Base-by-base conservation (phyloP, 30 jellyfish, hydroid and myxozoan species). In the Pseudorhiza aurosa region DNA sequence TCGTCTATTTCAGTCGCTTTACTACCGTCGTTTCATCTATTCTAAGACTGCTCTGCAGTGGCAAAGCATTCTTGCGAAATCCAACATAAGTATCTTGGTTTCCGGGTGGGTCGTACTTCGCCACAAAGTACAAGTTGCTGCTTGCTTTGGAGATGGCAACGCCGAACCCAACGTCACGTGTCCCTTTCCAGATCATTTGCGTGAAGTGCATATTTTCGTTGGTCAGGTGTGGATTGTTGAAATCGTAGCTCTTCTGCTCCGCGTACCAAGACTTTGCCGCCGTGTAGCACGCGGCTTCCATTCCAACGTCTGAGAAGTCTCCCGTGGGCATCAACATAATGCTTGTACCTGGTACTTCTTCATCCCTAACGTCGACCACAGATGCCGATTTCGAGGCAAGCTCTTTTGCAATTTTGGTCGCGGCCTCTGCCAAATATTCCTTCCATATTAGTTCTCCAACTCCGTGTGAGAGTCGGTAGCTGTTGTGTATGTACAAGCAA, bases 91-190 rank as follows among this genome's bases (percentile, higher is more conserved):
- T 55, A 67, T 90, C 96, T 29, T 58, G 77, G 76, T 91, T 85
- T 28, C 98, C 96, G 1, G 96, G 88, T 8, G 98, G 98, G 55
- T 91, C 89, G 60, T 75, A 91, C 74, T 76, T 91, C 17, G 98
- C 93, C 21, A 83, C 96, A 44, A 91, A 65, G 47, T 91, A 91
- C 6, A 83, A 42, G 32, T 40, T 25, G 5, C 33, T 62, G 17
- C 94, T 83, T 33, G 46, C 73, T 18, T 67, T 33, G 18, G 92
- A 32, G 45, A 51, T 21, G 28, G 94, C 85, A 17, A 50, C 69
- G 14, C 94, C 95, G n/a, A 91, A 58, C 2, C 98, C 98, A 18
- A 85, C 88, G 19, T 64, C 53, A 62, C 65, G 81, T 1, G 96
- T 31, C 7, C 93, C 87, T 58, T 91, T 91, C 98, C 98, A 91